Base-by-base conservation (phyloP, 2,113 vertebrate species). In the Poeciliopsis retropinna region DNA sequence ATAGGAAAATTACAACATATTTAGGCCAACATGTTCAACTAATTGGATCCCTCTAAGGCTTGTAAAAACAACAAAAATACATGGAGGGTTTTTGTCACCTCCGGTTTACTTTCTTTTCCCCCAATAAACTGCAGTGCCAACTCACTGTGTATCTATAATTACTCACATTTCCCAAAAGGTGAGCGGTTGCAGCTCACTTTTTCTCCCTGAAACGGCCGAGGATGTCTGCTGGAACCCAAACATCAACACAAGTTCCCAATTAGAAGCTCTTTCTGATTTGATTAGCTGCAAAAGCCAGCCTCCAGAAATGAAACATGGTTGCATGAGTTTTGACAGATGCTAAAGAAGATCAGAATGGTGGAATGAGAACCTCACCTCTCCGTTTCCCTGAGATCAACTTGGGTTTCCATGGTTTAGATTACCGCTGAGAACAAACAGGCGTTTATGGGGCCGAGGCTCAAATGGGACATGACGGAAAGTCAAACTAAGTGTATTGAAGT, bases 331-430 rank as follows among this genome's bases (percentile, higher is more conserved):
- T 67, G 34, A 64, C 61, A 60, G 70, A 83, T 67, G 79, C 73
- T 65, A 70, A 51, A 28, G 61, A 67, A 71, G 69, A 70, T 89
- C 78, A 71, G 86, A 80, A 28, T 60, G 2, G 44, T 73, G 29
- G 83, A 88, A 87, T 27, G 37, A 79, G 79, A 83, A 32, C 65
- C 28, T 81, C 67, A 29, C 44, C 81, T 85, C 75, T 73, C 80
- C 60, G 67, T 81, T 79, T 88, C 75, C 74, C 63, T 27, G 60
- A 34, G 61, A 72, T 80, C 73, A 60, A 60, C 70, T 51, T 73
- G 79, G 67, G 57, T 31, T 71, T 71, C 67, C 67, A 84, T 85
- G 83, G 83, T 85, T 89, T 74, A 11, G 84, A 81, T 86, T 81
- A 83, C 30, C 6, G 32, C 28, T 2, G 39, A 75, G 75, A 80